Evolutionary conservation across 2,113 vertebrate species (phyloP).

Genomic region (Mustelus asterias): DNA sequence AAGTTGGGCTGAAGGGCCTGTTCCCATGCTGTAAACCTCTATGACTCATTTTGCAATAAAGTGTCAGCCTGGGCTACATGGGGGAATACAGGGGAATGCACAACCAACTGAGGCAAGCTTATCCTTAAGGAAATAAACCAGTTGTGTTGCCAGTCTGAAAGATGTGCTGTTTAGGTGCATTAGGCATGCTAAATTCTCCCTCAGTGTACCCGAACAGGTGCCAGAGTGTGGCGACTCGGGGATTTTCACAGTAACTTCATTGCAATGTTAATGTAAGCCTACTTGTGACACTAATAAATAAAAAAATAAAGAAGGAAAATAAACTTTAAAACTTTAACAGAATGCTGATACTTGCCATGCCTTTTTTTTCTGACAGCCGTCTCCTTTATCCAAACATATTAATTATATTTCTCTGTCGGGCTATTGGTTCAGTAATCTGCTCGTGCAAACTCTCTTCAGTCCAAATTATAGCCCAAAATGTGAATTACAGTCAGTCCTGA

Average conservation of each 20-base stretch:
- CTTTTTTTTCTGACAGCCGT: neutral
- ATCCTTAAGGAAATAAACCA: neutral
- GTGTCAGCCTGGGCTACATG: neutral
- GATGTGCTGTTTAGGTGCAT: too few relatives aligned
- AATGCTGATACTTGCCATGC: neutral
- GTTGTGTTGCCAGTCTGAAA: neutral
- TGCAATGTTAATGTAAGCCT: too few relatives aligned
- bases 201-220: too few relatives aligned
- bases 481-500: neutral
- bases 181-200: too few relatives aligned
- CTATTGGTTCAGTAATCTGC: neutral
- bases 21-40: too few relatives aligned
- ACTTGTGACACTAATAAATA: too few relatives aligned
- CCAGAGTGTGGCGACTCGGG: too few relatives aligned
- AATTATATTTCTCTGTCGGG: neutral
- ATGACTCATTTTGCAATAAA: neutral
- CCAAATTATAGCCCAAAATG: neutral
- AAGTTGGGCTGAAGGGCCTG: too few relatives aligned
- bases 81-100: neutral
- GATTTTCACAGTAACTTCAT: too few relatives aligned
- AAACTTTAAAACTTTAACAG: neutral
- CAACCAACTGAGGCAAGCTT: neutral
- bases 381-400: neutral
- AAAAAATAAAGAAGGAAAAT: too few relatives aligned
- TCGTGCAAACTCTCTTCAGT: neutral